Percentiles rank a stretch among this genome's conserved stretches.
These are phyloP conservation scores for Drosophila lacteicornis DNA, from an alignment of 1,140 invertebrate species.

Conservation along the genomic window DNA sequence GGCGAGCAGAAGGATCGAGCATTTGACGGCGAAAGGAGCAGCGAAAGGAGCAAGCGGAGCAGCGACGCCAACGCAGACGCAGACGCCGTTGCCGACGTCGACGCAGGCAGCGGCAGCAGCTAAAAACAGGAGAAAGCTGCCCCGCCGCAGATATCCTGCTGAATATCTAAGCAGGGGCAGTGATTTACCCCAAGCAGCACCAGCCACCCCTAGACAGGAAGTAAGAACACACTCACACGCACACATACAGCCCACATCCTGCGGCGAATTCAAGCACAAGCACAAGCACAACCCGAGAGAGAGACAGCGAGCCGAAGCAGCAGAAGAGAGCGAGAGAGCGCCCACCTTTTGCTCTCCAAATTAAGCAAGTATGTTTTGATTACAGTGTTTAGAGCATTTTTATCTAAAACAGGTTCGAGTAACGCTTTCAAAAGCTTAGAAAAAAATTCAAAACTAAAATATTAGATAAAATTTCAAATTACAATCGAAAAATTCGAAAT, in stretches of 20 bases:
- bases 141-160: conserved; percentile 72
- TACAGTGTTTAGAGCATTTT: conserved; percentile 52
- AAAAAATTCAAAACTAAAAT: conserved; percentile 1
- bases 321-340: conserved; percentile 56
- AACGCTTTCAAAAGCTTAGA: conserved; percentile 7
- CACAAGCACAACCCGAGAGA: conserved; percentile 26
- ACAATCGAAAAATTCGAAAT: conserved; percentile 23
- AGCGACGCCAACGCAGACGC: conserved; percentile 29
- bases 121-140: conserved; percentile 52
- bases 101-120: conserved; percentile 74
- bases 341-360: conserved; percentile 56
- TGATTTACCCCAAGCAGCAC: conserved; percentile 63
- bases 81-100: conserved; percentile 19
- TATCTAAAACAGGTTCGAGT: conserved; percentile 46
- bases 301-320: conserved; percentile 39
- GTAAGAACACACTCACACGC: conserved; percentile 2
- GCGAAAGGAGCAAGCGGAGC: conserved; percentile 14
- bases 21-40: conserved; percentile 74
- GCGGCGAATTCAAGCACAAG: conserved; percentile 68
- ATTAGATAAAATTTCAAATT: background rate
- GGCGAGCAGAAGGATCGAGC: conserved; percentile 59
- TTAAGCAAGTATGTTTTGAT: conserved; percentile 79
- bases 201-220: conserved; percentile 77
- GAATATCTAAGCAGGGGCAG: conserved; percentile 79
- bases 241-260: conserved; percentile 57